Base-by-base conservation (phyloP, 2,113 vertebrate genomes). In the Myxocyprinus asiaticus region DNA sequence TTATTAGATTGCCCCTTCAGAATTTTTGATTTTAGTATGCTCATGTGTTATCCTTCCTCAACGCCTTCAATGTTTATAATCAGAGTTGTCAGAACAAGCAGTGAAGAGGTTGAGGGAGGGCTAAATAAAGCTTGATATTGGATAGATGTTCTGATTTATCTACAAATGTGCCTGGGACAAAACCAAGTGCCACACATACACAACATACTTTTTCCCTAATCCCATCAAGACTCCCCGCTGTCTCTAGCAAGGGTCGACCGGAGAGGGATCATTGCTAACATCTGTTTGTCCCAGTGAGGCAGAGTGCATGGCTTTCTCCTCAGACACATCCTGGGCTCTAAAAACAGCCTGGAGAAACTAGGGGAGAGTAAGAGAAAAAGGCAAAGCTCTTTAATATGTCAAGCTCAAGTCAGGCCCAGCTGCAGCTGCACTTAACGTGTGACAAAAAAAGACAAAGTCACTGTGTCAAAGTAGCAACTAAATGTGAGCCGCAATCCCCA, bases 341-440 rank as follows among this genome's bases (percentile, higher is more conserved):
- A 80, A 83, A 76, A 76, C 63, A 77, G 78, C 55, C 61, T 15
- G 15, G 61, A 70, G 42, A 76, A 73, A 68, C 6, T 9, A 71
- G 61, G 66, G 64, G 63, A 67, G 53, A 71, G 74, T 55, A 50
- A 64, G 11, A 55, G 74, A 72, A 59, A 79, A 44, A 82, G 69
- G n/a, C 85, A 86, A 91, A 90, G 88, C 89, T 86, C 86, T 88
- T 89, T 88, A 90, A 86, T 87, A 86, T 86, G 84, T 84, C 84
- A 84, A 62, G 81, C 75, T 78, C 82, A 86, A 86, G 79, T 87
- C 63, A 8, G 70, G 14, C 69, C 77, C 70, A 73, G 82, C 86
- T 84, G 68, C 80, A 69, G 87, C 86, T 88, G 88, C 88, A 91
- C 90, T 91, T 88, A 88, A 85, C 85, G 86, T 85, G 87, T 87